Percentiles rank a stretch among this genome's conserved stretches.
Conservation (phyloP, 2,797 vertebrate species). For the Psittacula derbiana region DNA sequence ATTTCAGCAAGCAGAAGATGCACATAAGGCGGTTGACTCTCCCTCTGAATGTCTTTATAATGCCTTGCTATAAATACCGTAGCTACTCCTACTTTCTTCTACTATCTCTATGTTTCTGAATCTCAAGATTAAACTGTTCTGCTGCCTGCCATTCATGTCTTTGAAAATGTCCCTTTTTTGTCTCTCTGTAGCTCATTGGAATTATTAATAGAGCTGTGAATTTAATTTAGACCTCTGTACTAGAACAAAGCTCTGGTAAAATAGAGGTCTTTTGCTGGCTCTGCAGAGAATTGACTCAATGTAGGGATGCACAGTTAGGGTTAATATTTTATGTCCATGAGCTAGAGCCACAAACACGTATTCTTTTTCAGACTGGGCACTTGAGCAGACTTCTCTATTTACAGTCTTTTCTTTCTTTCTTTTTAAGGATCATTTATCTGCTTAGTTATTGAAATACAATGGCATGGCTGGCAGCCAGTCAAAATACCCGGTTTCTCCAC, state of each 20-base stretch:
- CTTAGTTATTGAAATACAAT: background rate
- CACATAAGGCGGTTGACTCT: background rate
- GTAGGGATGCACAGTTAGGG: background rate
- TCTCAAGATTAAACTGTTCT: background rate
- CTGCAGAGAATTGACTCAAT: background rate
- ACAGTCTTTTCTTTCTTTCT: background rate
- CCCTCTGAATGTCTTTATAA: background rate
- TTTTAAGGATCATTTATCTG: background rate
- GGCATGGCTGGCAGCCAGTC: background rate
- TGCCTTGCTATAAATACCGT: background rate
- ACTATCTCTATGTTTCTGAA: background rate
- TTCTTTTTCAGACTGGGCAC: background rate
- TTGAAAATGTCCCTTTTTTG: background rate
- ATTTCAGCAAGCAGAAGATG: background rate
- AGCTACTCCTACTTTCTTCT: background rate
- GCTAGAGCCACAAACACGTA: fast-evolving
- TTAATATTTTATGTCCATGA: background rate
- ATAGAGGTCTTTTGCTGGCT: fast-evolving
- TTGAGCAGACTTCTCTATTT: background rate
- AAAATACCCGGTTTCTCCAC: background rate
- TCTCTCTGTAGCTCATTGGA: background rate
- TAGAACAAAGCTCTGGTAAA: fast-evolving
- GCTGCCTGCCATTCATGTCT: background rate
- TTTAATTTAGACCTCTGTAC: background rate
- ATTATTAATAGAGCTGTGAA: background rate